Evolutionary conservation across 2,113 vertebrate genomes (phyloP), one percentile per base, ranked within the genome.

Genomic region (Lamprologus callipterus): DNA sequence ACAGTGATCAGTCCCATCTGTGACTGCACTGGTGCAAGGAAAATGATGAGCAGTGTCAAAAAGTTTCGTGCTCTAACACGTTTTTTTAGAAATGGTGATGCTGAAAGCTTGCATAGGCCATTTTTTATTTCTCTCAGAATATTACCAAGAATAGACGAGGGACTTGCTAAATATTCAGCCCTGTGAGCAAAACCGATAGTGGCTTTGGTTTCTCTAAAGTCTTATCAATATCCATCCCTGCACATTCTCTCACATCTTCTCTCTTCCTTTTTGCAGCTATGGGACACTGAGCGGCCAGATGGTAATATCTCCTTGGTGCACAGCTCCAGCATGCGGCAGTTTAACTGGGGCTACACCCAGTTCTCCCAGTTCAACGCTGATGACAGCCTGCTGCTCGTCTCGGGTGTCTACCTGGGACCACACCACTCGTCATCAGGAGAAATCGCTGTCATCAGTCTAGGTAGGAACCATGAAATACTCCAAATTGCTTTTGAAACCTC

Each of bases 261-360:
- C 8, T 12, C 23, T 57, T 73, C 13, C 65, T 31, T 7, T 82
- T 2, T 53, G 5, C 92, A 99, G 98, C 95, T 99, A 51, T 99
- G 98, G 98, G 97, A 94, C 96, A 98, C 97, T 2, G 97, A 98
- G n/a, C 92, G 89, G 4, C 85, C 87, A 11, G 97, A 97, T 86
- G 92, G 97, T 85, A 96, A 90, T 47, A 96, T 99, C 88, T 95
- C 98, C 4, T 90, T 99, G 95, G 97, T 98, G 90, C 98, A 99
- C 95, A 99, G 98, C 80, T 96, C 97, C 37, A 98, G 98, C 94
- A 99, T 99, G 99, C 97, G 98, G 12, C 96, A 97, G 0, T 98
- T 98, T 95, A 99, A 99, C 94, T 99, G 99, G 99, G 98, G 98
- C 93, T 99, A 99, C 96, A 99, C 98, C 4, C 99, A 99, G 95